Conservation (phyloP, 2,113 vertebrate genomes). For the Ancistrus triradiatus region DNA sequence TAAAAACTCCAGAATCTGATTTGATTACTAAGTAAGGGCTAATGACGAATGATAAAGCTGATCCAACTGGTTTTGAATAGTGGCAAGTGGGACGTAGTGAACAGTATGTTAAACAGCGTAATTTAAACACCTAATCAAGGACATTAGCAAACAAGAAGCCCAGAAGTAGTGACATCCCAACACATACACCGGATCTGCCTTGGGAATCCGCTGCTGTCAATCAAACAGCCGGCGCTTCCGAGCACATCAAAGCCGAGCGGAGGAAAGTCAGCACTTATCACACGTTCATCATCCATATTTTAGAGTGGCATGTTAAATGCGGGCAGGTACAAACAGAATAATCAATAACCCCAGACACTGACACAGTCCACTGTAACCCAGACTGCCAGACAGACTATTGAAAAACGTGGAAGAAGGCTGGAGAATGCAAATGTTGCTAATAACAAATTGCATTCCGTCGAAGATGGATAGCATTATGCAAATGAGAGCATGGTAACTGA, state of each 20-base stretch:
- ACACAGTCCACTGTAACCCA: background rate
- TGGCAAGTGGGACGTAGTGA: background rate
- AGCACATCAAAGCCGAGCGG: constrained; percentile 30
- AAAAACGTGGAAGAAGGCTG: too few species aligned
- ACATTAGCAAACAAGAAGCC: constrained; percentile 3
- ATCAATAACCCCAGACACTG: constrained; percentile 10
- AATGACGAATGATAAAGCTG: too few species aligned
- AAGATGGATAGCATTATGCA: too few species aligned
- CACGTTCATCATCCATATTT: constrained; percentile 36
- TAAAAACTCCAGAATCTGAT: too few species aligned
- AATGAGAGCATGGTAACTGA: too few species aligned
- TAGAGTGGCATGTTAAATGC: constrained; percentile 18
- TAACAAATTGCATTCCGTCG: too few species aligned
- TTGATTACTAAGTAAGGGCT: too few species aligned
- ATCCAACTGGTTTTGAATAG: too few species aligned
- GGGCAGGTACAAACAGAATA: constrained; percentile 29
- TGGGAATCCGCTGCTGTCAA: constrained; percentile 15
- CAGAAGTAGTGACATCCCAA: background rate
- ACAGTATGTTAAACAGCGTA: background rate
- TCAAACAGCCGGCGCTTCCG: constrained; percentile 30
- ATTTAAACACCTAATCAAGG: constrained; percentile 4
- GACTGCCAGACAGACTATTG: background rate
- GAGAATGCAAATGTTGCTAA: too few species aligned
- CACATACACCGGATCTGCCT: constrained; percentile 6
- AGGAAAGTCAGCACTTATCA: background rate